Percentiles rank a stretch among this genome's conserved stretches.
These are phyloP conservation scores for Chloroceryle inda DNA, from an alignment of 2,797 vertebrate species.

Conservation along the genomic window DNA sequence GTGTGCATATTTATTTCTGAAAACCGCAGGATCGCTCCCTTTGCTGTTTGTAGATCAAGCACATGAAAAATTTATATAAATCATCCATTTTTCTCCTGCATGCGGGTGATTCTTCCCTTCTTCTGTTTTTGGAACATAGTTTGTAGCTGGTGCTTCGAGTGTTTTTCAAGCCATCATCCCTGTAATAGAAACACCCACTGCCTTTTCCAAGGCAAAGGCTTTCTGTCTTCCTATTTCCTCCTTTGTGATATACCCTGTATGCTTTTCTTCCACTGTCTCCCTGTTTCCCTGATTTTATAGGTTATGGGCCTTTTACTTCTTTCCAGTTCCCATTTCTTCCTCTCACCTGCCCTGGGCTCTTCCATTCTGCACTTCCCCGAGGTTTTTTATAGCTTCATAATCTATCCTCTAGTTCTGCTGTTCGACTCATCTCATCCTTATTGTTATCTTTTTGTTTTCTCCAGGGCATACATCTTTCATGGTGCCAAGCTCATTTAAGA, in stretches of 20 bases:
- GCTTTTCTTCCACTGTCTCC: background rate
- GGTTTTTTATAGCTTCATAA: background rate
- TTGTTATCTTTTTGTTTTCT: constrained; percentile 13
- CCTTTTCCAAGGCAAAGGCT: background rate
- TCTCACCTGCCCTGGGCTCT: background rate
- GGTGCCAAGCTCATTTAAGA: constrained; percentile 36
- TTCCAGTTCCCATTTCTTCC: background rate
- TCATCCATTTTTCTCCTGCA: background rate
- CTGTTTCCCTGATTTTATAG: background rate
- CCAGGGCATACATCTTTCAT: background rate
- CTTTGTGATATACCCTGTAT: background rate
- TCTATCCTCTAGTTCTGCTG: background rate
- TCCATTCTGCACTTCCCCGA: background rate
- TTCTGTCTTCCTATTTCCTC: background rate
- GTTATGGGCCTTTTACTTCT: background rate
- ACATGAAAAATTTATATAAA: background rate
- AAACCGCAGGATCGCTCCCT: background rate
- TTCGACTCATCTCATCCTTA: background rate
- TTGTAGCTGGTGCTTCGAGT: background rate
- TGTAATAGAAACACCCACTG: background rate
- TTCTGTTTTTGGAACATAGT: background rate
- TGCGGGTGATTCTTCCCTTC: background rate
- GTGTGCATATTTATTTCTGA: background rate
- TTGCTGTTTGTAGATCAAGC: background rate
- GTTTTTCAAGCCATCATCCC: background rate